Conservation (phyloP, 2,888 invertebrate genomes). For the Stenodema calcarata region DNA sequence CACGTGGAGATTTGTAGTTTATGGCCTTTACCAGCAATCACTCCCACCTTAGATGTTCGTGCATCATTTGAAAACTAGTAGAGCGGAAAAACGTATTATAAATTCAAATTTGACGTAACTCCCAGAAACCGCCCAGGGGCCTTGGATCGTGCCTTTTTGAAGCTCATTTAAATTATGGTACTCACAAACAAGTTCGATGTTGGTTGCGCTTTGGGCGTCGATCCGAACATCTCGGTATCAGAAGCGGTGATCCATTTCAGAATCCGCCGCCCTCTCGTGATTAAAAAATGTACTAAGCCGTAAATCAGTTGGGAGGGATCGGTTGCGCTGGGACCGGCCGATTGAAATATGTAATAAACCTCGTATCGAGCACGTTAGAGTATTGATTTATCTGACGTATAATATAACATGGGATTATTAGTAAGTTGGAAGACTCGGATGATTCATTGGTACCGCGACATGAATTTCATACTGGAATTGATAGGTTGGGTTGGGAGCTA, state of each 20-base stretch:
- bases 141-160: not conserved
- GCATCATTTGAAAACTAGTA: not conserved
- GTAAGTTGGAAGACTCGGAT: not conserved
- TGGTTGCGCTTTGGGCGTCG: constrained; percentile 3
- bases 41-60: not conserved
- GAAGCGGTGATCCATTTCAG: not conserved
- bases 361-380: not conserved
- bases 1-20: not conserved
- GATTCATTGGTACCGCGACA: not conserved
- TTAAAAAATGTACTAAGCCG: not conserved
- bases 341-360: not conserved
- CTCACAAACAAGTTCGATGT: not conserved
- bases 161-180: constrained; percentile 11
- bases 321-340: not conserved
- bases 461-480: too few relatives aligned
- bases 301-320: not conserved
- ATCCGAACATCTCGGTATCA: not conserved
- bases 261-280: not conserved
- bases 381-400: not conserved
- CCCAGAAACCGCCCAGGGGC: not conserved
- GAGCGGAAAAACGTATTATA: not conserved
- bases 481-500: too few relatives aligned
- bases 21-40: not conserved
- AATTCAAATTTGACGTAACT: not conserved
- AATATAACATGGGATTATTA: not conserved